Percentiles rank a stretch among this genome's conserved stretches.
phyloP scores from a whole-genome alignment of 2,797 vertebrate genomes.

The Coranthus polyacanthus region DNA sequence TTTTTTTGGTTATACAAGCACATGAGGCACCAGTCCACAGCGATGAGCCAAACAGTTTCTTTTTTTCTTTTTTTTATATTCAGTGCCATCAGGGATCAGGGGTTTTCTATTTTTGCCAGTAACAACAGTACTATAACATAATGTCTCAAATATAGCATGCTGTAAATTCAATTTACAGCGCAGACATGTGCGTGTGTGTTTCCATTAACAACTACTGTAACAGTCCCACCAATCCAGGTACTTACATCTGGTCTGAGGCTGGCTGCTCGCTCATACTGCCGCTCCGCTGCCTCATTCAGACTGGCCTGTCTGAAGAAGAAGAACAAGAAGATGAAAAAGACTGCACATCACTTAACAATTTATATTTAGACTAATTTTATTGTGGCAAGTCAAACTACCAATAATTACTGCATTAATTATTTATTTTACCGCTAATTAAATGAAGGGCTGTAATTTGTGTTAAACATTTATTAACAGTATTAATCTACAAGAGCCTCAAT shows the following conservation, averaged over 20 bases:
- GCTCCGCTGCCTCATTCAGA: slow-evolving; percentile 95
- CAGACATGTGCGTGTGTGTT: slow-evolving; percentile 31
- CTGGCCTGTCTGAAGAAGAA: slow-evolving; percentile 90
- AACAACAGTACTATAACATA: slow-evolving; percentile 35
- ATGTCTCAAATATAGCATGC: slow-evolving; percentile 31
- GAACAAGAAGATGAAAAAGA: slow-evolving; percentile 1
- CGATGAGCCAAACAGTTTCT: slow-evolving; percentile 32
- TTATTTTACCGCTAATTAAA: too few relatives aligned
- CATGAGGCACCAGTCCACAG: slow-evolving; percentile 6
- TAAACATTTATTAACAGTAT: too few relatives aligned
- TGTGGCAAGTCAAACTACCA: too few relatives aligned
- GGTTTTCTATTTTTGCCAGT: slow-evolving; percentile 46
- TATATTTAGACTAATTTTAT: slow-evolving; percentile 6
- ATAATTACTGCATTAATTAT: too few relatives aligned
- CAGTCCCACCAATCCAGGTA: slow-evolving; percentile 62
- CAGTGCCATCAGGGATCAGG: background rate
- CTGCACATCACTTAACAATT: background rate
- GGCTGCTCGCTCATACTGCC: slow-evolving; percentile 92
- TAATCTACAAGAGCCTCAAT: too few relatives aligned
- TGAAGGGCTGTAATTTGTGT: too few relatives aligned
- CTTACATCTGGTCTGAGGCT: slow-evolving; percentile 94
- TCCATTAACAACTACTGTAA: slow-evolving; percentile 42
- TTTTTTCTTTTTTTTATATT: slow-evolving; percentile 41
- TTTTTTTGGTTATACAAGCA: slow-evolving; percentile 34
- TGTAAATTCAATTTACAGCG: slow-evolving; percentile 59